These are phyloP conservation scores for Meloe dianella DNA, from an alignment of 2,888 invertebrate species.

Conservation along the genomic window DNA sequence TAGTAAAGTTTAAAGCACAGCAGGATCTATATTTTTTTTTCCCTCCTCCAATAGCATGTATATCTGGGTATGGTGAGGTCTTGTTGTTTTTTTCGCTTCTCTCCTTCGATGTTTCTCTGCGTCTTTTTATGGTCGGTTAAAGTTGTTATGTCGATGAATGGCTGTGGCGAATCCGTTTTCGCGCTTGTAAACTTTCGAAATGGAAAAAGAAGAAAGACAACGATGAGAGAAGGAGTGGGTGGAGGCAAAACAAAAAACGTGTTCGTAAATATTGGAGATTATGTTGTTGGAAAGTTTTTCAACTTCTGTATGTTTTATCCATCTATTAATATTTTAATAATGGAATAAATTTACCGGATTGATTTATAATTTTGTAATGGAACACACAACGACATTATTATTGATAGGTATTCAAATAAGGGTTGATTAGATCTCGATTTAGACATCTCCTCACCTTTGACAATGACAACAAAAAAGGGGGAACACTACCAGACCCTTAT, in stretches of 20 bases:
- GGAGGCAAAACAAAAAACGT: neutral
- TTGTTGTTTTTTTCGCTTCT: neutral
- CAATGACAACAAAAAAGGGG: neutral
- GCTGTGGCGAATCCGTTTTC: conserved; percentile 13
- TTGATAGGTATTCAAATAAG: neutral
- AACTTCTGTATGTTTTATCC: conserved; percentile 7
- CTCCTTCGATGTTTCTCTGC: neutral
- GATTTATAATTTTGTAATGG: too few species aligned
- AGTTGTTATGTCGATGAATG: conserved; percentile 13
- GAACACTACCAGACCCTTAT: neutral
- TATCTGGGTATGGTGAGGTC: neutral
- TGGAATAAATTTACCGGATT: too few species aligned
- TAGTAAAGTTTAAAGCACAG: neutral
- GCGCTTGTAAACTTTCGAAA: conserved; percentile 3
- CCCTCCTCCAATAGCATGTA: neutral
- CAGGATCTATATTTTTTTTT: neutral
- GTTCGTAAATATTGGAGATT: conserved; percentile 10
- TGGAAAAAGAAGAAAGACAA: neutral
- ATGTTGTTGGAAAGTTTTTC: conserved; percentile 2
- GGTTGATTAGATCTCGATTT: neutral
- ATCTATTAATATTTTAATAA: too few species aligned
- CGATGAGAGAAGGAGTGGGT: neutral
- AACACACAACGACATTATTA: too few species aligned
- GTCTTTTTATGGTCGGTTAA: conserved; percentile 12
- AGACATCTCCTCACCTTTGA: neutral